These are phyloP conservation scores for Synergus itoensis DNA, from an alignment of 2,888 invertebrate genomes.

Conservation along the genomic window DNA sequence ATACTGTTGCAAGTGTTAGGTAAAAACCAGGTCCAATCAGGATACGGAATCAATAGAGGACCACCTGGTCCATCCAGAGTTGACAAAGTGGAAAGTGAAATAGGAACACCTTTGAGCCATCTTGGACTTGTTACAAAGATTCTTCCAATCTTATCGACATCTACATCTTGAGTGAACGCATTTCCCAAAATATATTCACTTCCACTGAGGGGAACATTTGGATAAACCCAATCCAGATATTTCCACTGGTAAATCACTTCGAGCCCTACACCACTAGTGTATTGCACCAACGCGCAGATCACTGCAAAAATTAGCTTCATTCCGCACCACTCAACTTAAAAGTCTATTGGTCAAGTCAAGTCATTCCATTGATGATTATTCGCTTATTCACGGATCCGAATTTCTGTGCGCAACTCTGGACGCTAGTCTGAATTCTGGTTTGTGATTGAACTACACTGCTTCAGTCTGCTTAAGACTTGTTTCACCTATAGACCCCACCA, in stretches of 20 bases:
- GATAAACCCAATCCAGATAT: constrained; percentile 72
- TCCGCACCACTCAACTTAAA: constrained; percentile 38
- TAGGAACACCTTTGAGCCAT: constrained; percentile 74
- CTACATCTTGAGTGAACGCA: constrained; percentile 74
- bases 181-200: constrained; percentile 72
- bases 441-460: constrained; percentile 62
- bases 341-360: constrained; percentile 36
- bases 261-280: constrained; percentile 56
- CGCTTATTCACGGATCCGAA: constrained; percentile 8
- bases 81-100: constrained; percentile 72
- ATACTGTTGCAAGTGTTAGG: constrained; percentile 69
- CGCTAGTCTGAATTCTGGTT: constrained; percentile 52
- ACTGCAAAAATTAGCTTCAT: constrained; percentile 56
- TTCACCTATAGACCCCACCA: constrained; percentile 55
- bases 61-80: constrained; percentile 67
- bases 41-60: constrained; percentile 73
- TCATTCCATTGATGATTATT: constrained; percentile 32
- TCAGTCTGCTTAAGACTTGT: constrained; percentile 28
- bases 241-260: constrained; percentile 71
- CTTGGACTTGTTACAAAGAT: constrained; percentile 76
- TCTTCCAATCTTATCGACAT: constrained; percentile 70
- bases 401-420: constrained; percentile 36
- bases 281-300: constrained; percentile 50
- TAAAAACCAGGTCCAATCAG: constrained; percentile 73
- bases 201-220: constrained; percentile 65